Evolutionary conservation across 2,888 invertebrate species (phyloP), one percentile per base, ranked within the genome.

Genomic region (Tetheella fluctuosa): DNA sequence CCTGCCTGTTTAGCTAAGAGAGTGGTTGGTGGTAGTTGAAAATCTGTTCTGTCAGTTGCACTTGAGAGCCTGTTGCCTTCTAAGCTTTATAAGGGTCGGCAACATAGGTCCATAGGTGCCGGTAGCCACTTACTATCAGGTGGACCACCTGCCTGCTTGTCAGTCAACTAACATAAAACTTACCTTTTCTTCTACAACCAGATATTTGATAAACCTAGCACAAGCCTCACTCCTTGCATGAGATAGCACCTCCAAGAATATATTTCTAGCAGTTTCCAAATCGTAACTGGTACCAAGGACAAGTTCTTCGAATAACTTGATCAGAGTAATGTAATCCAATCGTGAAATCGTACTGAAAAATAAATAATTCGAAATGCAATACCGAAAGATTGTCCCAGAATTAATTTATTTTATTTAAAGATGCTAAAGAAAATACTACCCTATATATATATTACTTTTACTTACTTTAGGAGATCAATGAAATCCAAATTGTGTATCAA

Each of bases 261-360:
- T 95, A 75, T 96, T 96, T 54, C 95, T 93, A 25, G 95, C 94
- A 0, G 96, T 96, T 81, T 96, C 96, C 80, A 96, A 94, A 30
- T 95, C 95, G 73, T 96, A 96, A 68, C 96, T 96, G 3, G 96
- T 96, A 0, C 96, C 96, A 0, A 95, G 85, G 1, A 94, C 94
- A 25, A 95, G 85, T 65, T 94, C 94, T 6, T 93, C 89, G 69
- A 94, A 95, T 0, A 95, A 81, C 30, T 89, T 89, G 53, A 79
- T 80, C 1, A 94, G 69, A 0, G 86, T 85, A 0, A 84, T 77
- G 66, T 87, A 87, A 42, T 85, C 83, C 0, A 94, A 71, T 34
- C 86, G 87, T 0, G 91, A 87, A 74, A 93, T 88, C 12, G 88
- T 88, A 59, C 93, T 93, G 74, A 8, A 81, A 84, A 59, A 34